phyloP scores from a whole-genome alignment of 2,888 invertebrate species.

The Drosophila kokeensis region DNA sequence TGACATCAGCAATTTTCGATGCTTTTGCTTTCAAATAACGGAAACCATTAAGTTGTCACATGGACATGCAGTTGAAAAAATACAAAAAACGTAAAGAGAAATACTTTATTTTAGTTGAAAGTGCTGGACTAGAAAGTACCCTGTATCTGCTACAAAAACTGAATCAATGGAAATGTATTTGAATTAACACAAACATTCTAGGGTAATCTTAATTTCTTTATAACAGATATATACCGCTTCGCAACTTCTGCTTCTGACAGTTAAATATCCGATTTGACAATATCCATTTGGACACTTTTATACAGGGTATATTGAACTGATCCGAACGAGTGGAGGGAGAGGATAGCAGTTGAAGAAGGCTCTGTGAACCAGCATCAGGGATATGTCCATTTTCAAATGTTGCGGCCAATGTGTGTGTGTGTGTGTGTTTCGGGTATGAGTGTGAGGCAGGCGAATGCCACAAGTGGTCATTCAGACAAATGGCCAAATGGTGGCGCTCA shows the following conservation, averaged over 20 bases:
- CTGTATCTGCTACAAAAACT: background rate
- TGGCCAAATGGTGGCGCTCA: conserved; percentile 80
- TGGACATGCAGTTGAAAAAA: conserved; percentile 54
- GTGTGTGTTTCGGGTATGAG: background rate
- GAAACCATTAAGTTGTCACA: conserved; percentile 80
- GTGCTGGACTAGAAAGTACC: conserved; percentile 11
- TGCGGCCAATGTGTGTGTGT: conserved; percentile 35
- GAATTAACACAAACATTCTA: background rate
- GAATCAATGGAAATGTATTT: background rate
- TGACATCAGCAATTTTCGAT: conserved; percentile 80
- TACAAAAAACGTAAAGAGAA: conserved; percentile 6
- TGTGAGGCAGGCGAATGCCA: conserved; percentile 63
- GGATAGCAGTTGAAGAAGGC: background rate
- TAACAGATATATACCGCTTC: background rate
- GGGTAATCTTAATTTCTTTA: background rate
- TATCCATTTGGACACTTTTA: background rate
- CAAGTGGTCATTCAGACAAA: conserved; percentile 81
- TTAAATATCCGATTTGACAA: background rate
- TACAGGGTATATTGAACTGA: conserved; percentile 31
- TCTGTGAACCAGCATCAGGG: conserved; percentile 14
- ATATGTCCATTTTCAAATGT: conserved; percentile 53
- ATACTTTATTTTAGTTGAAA: background rate
- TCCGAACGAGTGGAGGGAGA: background rate
- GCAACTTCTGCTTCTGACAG: background rate
- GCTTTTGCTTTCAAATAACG: conserved; percentile 80